These are phyloP conservation scores for Butorides virescens DNA, from an alignment of 2,113 vertebrate genomes.

Conservation along the genomic window DNA sequence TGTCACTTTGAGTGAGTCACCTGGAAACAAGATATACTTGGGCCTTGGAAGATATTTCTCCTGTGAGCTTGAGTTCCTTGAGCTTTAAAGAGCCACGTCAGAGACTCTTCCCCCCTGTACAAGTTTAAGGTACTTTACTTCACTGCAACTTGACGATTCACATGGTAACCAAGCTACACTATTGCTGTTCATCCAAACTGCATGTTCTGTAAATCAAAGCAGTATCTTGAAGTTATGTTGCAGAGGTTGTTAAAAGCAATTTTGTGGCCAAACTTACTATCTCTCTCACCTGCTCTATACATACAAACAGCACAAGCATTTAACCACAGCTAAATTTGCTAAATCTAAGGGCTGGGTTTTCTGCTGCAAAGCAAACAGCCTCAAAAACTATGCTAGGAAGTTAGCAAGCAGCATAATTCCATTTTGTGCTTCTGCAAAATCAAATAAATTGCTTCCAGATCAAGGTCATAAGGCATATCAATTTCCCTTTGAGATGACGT, in stretches of 20 bases:
- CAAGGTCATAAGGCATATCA: slow-evolving; percentile 6
- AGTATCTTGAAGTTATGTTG: background rate
- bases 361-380: background rate
- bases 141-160: background rate
- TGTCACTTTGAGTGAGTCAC: background rate
- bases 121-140: background rate
- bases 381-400: background rate
- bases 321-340: background rate
- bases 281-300: background rate
- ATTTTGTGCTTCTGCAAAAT: slow-evolving; percentile 33
- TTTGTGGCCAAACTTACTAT: background rate
- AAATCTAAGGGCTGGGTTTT: background rate
- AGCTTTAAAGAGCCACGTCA: background rate
- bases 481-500: slow-evolving; percentile 14
- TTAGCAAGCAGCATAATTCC: slow-evolving; percentile 24
- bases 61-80: background rate
- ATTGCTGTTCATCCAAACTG: background rate
- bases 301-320: background rate
- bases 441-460: background rate
- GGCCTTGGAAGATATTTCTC: background rate
- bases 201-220: background rate
- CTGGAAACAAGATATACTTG: background rate
- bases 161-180: background rate
- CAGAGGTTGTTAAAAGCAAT: background rate
- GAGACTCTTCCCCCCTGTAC: background rate